Base-by-base conservation (phyloP, 2,888 invertebrate genomes). In the Helicoverpa assulta region DNA sequence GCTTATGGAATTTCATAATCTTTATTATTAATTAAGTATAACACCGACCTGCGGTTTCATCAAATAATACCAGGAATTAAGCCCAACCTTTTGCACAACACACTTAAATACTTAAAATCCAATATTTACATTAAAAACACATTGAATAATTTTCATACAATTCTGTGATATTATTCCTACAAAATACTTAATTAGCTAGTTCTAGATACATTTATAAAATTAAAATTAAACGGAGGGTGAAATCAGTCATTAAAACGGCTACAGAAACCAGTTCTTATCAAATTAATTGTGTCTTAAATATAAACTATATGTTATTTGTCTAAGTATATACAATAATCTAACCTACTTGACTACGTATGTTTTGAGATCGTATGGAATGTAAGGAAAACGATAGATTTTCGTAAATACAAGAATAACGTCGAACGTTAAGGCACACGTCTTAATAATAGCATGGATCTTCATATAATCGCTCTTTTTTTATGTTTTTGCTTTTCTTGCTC, bases 401-500 rank as follows among this genome's bases (percentile, higher is more conserved):
- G 47, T 65, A 70, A 68, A 67, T 72, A 74, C 66, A 73, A 72
- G 50, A 60, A 64, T 73, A 80, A 83, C 65, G 76, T 82, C 54
- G 66, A 86, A 83, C 71, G 59, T 85, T 90, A 90, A 90, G 90
- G 90, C 90, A 90, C 90, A 86, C 85, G 73, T 84, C 74, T 85
- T 83, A 73, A 70, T 75, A 69, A 67, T 69, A 80, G 55, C 52
- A 19, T 29, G 47, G 26, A 26, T 58, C 43, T 62, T 26, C 29
- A 62, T 50, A 56, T 68, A 64, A 67, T 61, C 57, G 60, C 43
- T 7, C 43, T 7, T 43, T 40, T 43, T 43, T 16, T 43, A 43
- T 43, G 16, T 16, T 16, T n/a, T n/a, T n/a, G n/a, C n/a, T n/a
- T n/a, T n/a, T n/a, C n/a, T n/a, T n/a, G n/a, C n/a, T n/a, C n/a